Conservation (phyloP, 1,140 invertebrate species). For the Brachionus rotundiformis region DNA sequence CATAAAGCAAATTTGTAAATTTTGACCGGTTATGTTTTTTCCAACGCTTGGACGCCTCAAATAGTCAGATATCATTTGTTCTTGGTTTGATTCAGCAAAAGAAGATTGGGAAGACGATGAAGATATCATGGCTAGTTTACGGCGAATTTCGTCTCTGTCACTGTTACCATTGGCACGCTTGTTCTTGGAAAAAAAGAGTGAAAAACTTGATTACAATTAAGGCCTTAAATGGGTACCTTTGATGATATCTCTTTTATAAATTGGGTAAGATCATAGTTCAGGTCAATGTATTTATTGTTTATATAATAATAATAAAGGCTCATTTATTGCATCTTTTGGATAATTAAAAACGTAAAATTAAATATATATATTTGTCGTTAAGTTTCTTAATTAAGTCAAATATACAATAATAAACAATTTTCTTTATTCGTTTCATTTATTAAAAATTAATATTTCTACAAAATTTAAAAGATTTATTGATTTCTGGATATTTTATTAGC, state of each 20-base stretch:
- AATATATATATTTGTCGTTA: neutral
- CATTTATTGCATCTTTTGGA: conserved; percentile 30
- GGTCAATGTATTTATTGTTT: conserved; percentile 37
- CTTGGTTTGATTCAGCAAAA: neutral
- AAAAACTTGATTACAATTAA: no score
- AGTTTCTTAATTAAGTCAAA: conserved; percentile 2
- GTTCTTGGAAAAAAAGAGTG: neutral
- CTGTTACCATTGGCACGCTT: neutral
- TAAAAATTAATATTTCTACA: conserved; percentile 36
- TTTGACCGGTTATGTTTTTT: conserved; percentile 68
- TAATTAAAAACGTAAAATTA: neutral
- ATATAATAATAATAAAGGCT: conserved; percentile 41
- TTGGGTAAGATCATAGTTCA: conserved; percentile 17
- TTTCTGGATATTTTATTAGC: conserved; percentile 18
- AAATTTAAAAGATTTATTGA: conserved; percentile 9
- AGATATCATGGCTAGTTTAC: conserved; percentile 76
- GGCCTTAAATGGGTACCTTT: conserved; percentile 33
- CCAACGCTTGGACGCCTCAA: neutral
- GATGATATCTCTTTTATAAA: conserved; percentile 35
- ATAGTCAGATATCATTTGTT: conserved; percentile 33
- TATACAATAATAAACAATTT: neutral
- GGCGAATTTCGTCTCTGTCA: conserved; percentile 84
- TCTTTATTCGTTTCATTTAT: conserved; percentile 11
- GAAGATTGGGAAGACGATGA: conserved; percentile 65
- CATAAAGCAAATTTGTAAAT: conserved; percentile 91